Evolutionary conservation across 2,797 vertebrate genomes (phyloP).

Genomic region (Clarias fuscus): DNA sequence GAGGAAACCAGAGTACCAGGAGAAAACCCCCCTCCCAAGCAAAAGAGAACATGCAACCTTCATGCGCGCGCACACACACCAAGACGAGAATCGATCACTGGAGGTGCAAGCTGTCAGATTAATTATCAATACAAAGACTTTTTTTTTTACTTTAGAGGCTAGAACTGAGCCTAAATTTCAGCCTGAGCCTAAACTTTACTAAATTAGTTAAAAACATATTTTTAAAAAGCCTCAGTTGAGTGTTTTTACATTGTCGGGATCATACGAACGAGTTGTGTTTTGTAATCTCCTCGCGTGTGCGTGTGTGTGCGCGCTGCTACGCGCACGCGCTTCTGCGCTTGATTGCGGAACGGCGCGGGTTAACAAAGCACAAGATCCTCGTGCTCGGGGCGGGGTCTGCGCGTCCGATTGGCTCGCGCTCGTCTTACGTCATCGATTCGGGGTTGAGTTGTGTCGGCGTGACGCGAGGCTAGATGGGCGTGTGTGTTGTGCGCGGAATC

Average conservation of each 20-base stretch:
- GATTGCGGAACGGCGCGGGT: conserved; percentile 37
- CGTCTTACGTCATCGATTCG: conserved; percentile 42
- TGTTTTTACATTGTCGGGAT: neutral
- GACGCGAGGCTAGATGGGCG: conserved; percentile 62
- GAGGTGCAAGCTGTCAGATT: too few relatives aligned
- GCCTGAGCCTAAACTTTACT: too few relatives aligned
- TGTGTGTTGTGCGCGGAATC: conserved; percentile 72
- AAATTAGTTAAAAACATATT: too few relatives aligned
- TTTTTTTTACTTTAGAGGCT: too few relatives aligned
- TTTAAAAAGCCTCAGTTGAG: too few relatives aligned
- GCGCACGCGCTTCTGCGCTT: neutral
- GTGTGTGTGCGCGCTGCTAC: neutral
- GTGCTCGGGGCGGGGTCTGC: conserved; percentile 43
- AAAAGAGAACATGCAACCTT: too few relatives aligned
- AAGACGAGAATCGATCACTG: too few relatives aligned
- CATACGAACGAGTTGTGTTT: conserved; percentile 10
- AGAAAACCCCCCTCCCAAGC: too few relatives aligned
- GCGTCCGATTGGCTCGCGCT: conserved; percentile 44
- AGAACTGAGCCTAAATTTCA: too few relatives aligned
- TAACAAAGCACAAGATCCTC: conserved; percentile 43
- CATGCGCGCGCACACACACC: too few relatives aligned
- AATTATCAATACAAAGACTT: too few relatives aligned
- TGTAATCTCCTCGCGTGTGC: neutral
- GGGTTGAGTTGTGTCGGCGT: conserved; percentile 48
- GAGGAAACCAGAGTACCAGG: too few relatives aligned